Evolutionary conservation across 2,797 vertebrate species (phyloP).

Genomic region (Hydrolagus colliei): DNA sequence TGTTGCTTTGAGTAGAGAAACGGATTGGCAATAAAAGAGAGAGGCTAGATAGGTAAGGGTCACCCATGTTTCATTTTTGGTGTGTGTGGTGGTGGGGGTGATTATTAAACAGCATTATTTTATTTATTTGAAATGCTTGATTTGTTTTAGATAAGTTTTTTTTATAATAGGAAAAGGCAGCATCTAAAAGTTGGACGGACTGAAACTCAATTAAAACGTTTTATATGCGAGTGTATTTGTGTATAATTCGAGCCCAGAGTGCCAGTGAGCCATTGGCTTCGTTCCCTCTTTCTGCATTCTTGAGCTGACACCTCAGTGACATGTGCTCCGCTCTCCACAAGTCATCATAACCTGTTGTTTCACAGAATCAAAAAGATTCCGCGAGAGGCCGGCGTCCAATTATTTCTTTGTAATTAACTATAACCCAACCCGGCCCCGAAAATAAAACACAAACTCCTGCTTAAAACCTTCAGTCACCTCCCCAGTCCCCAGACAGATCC

Average conservation of each 20-base stretch:
- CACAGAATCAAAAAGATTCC: constrained; percentile 22
- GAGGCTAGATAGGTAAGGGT: no score
- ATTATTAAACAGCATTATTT: not conserved
- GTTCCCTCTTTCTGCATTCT: constrained; percentile 32
- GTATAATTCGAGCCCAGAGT: not conserved
- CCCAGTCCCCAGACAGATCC: not conserved
- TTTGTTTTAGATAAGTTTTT: no score
- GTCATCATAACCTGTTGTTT: constrained; percentile 46
- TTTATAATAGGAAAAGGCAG: no score
- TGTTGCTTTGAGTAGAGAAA: not conserved
- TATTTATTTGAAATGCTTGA: not conserved
- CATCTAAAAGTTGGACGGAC: not conserved
- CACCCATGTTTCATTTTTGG: no score
- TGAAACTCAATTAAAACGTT: not conserved
- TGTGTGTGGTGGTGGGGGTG: no score
- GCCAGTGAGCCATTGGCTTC: not conserved
- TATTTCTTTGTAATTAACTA: constrained; percentile 40
- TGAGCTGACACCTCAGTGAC: constrained; percentile 36
- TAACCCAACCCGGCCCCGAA: constrained; percentile 24
- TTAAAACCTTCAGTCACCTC: constrained; percentile 33
- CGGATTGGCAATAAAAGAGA: not conserved
- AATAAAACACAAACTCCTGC: constrained; percentile 34
- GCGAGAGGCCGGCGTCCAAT: constrained; percentile 39
- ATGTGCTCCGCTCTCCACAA: constrained; percentile 39
- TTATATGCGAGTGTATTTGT: not conserved